Evolutionary conservation across 2,888 invertebrate species (phyloP).

Genomic region (Tenthredo notha): DNA sequence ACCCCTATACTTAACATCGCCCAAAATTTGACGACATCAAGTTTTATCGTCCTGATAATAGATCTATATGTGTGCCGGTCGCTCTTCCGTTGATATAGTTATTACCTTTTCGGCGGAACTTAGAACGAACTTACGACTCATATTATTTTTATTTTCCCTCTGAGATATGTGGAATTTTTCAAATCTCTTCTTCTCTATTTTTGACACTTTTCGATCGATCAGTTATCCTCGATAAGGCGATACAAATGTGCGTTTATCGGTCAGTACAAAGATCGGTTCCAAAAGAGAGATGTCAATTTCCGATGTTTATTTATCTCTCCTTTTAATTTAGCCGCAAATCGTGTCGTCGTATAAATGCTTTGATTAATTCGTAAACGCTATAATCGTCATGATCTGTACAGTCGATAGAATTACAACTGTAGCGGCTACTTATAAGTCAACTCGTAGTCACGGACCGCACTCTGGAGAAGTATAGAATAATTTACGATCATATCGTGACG

Average conservation of each 20-base stretch:
- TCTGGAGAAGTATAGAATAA: slow-evolving; percentile 10
- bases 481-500: slow-evolving; percentile 34
- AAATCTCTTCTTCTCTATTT: background rate
- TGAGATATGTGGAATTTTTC: background rate
- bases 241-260: background rate
- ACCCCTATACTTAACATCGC: background rate
- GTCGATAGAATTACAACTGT: slow-evolving; percentile 13
- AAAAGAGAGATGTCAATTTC: background rate
- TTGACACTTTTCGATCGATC: background rate
- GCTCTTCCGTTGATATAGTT: background rate
- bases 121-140: background rate
- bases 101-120: background rate
- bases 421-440: slow-evolving; percentile 24
- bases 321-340: background rate
- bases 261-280: background rate
- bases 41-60: slow-evolving; percentile 13
- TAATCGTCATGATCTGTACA: slow-evolving; percentile 16
- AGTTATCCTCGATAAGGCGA: background rate
- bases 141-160: background rate
- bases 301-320: background rate
- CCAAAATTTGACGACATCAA: background rate
- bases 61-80: background rate
- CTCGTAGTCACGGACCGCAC: background rate
- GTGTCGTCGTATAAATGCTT: background rate
- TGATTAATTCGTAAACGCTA: slow-evolving; percentile 43